Conservation (phyloP, 2,797 vertebrate genomes). For the Takifugu ocellatus region DNA sequence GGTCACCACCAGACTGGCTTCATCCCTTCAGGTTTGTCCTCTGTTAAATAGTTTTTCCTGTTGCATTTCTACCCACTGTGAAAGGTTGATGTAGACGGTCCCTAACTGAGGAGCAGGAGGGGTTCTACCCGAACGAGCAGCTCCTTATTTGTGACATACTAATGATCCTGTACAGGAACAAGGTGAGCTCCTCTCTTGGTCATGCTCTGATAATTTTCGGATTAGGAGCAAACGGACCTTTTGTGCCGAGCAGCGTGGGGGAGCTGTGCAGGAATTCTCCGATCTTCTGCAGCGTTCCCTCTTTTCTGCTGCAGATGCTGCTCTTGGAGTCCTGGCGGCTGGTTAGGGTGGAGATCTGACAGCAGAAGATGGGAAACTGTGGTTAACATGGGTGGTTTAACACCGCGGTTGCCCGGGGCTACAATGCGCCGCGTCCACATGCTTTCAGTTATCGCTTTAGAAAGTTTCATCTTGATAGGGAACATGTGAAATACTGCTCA, state of each 20-base stretch:
- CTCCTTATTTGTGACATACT: background rate
- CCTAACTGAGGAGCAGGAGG: background rate
- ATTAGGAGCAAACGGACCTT: conserved; percentile 55
- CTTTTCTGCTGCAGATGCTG: conserved; percentile 63
- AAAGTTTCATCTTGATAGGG: too few species aligned
- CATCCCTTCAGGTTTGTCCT: conserved; percentile 7
- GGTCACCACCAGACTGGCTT: background rate
- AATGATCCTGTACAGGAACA: background rate
- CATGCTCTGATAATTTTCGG: background rate
- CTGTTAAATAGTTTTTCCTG: too few species aligned
- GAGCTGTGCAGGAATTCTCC: conserved; percentile 79
- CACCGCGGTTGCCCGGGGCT: too few species aligned
- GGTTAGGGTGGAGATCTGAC: conserved; percentile 30
- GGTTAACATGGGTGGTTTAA: conserved; percentile 3
- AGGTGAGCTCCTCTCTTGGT: background rate
- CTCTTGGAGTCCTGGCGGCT: conserved; percentile 47
- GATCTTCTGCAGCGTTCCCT: conserved; percentile 76
- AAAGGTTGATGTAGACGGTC: background rate
- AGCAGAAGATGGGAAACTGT: background rate
- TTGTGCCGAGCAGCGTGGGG: conserved; percentile 71
- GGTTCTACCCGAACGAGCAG: background rate
- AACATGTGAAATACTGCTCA: too few species aligned
- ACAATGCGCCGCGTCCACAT: too few species aligned
- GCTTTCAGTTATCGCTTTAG: too few species aligned
- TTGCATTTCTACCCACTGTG: too few species aligned